These are phyloP conservation scores for Nymphalis io DNA, from an alignment of 1,140 invertebrate species.

Conservation along the genomic window DNA sequence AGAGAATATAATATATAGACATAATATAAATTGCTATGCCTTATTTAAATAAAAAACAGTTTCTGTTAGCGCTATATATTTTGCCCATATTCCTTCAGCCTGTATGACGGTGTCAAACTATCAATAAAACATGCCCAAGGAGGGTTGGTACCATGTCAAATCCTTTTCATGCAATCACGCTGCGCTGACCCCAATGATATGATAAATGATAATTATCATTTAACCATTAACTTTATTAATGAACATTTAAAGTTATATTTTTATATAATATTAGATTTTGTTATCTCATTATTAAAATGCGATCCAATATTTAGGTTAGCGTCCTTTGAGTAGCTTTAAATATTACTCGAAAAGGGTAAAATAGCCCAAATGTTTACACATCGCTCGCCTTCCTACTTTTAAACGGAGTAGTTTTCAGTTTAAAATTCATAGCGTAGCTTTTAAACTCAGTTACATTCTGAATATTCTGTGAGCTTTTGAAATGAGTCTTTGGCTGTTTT, in stretches of 20 bases:
- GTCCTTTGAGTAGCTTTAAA: conserved; percentile 25
- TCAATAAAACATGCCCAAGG: too few species aligned
- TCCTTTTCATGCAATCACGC: too few species aligned
- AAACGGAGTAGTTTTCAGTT: conserved; percentile 58
- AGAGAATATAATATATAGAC: too few species aligned
- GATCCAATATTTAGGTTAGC: not conserved
- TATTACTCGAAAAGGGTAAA: conserved; percentile 25
- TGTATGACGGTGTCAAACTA: too few species aligned
- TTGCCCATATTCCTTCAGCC: too few species aligned
- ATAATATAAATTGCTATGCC: too few species aligned
- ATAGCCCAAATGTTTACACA: conserved; percentile 51
- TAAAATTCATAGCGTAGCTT: conserved; percentile 68
- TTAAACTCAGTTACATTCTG: conserved; percentile 63
- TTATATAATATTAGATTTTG: not conserved
- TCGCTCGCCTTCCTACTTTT: conserved; percentile 50
- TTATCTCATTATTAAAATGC: not conserved
- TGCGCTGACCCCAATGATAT: too few species aligned
- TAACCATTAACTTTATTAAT: not conserved
- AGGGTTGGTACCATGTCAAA: too few species aligned
- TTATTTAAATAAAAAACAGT: too few species aligned
- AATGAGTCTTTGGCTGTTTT: conserved; percentile 59
- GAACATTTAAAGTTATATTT: not conserved
- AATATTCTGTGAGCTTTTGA: conserved; percentile 53
- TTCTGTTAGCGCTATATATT: too few species aligned
- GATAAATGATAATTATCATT: too few species aligned